These are phyloP conservation scores for Eidolon dupreanum DNA, from an alignment of 2,797 vertebrate species.

Conservation along the genomic window DNA sequence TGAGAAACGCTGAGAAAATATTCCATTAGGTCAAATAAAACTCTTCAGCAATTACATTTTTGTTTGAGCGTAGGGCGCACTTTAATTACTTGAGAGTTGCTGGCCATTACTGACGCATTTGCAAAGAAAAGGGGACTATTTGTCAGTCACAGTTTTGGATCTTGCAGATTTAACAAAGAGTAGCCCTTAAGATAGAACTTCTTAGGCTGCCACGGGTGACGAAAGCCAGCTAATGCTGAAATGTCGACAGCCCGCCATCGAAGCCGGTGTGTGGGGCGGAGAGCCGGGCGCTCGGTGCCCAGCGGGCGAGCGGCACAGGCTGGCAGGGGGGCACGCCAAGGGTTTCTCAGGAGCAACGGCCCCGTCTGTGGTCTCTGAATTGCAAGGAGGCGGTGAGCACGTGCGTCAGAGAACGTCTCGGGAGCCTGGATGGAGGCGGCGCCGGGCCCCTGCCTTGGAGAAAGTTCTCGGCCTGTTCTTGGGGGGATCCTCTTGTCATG, in stretches of 20 bases:
- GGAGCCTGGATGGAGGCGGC: no score
- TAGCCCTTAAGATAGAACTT: conserved; percentile 89
- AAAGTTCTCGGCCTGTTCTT: no score
- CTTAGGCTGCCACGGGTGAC: conserved; percentile 87
- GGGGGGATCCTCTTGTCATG: no score
- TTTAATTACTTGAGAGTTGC: conserved; percentile 84
- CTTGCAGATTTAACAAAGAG: conserved; percentile 90
- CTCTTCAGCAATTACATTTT: conserved; percentile 62
- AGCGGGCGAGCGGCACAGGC: no score
- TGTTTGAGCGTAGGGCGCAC: conserved; percentile 83
- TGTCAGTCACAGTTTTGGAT: conserved; percentile 88
- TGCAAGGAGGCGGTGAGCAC: no score
- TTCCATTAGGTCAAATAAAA: conserved; percentile 26
- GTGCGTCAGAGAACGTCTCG: no score
- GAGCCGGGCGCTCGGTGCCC: no score
- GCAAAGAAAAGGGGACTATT: conserved; percentile 84
- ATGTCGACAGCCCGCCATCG: conserved; percentile 82
- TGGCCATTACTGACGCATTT: conserved; percentile 85
- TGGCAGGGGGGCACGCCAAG: no score
- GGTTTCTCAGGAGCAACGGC: no score
- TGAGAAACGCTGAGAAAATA: conserved; percentile 59
- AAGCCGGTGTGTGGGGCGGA: no score
- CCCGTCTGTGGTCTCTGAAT: no score
- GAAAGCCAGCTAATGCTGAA: conserved; percentile 87
- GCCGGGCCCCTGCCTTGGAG: no score